Base-by-base conservation (phyloP, 2,797 vertebrate species). In the Eospalax fontanierii region DNA sequence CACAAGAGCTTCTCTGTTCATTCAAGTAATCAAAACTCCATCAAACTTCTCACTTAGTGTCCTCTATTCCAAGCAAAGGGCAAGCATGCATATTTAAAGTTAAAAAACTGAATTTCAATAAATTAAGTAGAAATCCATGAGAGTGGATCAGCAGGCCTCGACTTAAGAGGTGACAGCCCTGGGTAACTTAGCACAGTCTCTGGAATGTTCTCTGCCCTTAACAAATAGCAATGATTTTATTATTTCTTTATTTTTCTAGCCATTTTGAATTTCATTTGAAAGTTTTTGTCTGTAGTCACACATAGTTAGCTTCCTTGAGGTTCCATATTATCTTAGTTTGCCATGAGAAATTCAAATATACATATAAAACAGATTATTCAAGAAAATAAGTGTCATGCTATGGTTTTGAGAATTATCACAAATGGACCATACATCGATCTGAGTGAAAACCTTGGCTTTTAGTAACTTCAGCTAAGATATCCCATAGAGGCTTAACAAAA, bases 401-500 rank as follows among this genome's bases (percentile, higher is more conserved):
- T 82, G 1, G 6, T 85, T 94, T 63, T 78, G 50, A 96, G 75
- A 94, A 61, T 28, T 82, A 59, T 91, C 74, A 84, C 81, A 95
- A 96, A 94, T 74, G 90, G 43, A 74, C 54, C 73, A 70, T 46
- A 73, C 4, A 66, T 43, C 40, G 76, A 50, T 61, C 15, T 91
- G 76, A 96, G 92, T 28, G 57, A 0, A 88, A 90, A 89, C 57
- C 88, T 14, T 92, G 54, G 70, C 79, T 82, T 96, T 96, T 97
- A 97, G 93, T 97, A 95, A 86, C 82, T 96, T 97, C 93, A 90
- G 50, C 91, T 95, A 81, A 95, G 50, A 78, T 96, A 73, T 96
- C 1, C n/a, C 84, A 97, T 97, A 93, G 89, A 97, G 84, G 35
- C 91, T 93, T 85, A 91, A 90, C 35, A 95, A 97, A 98, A 97